Evolutionary conservation across 1,140 invertebrate species (phyloP).

Genomic region (Notospermus geniculatus): DNA sequence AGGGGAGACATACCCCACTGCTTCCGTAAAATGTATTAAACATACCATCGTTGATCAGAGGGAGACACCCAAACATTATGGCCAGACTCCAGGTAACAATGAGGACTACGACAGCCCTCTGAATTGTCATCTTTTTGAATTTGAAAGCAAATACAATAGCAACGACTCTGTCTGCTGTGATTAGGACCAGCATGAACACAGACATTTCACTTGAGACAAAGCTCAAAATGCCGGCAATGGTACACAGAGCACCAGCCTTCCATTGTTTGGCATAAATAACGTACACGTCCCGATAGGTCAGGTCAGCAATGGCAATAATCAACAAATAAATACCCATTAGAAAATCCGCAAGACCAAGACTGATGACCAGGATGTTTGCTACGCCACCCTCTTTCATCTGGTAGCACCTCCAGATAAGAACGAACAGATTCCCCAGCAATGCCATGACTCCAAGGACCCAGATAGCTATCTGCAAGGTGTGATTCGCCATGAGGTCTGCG

Average conservation of each 20-base stretch:
- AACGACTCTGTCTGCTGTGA: too few species aligned
- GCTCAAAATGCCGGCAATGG: background rate
- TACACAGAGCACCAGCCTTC: background rate
- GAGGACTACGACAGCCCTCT: too few species aligned
- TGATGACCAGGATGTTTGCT: background rate
- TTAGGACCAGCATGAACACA: too few species aligned
- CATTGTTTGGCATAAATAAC: conserved; percentile 4
- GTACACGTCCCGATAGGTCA: background rate
- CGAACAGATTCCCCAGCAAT: conserved; percentile 4
- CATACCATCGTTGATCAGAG: background rate
- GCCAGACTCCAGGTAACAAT: too few species aligned
- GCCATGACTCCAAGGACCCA: conserved; percentile 12
- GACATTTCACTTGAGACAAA: too few species aligned
- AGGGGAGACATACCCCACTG: background rate
- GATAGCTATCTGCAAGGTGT: background rate
- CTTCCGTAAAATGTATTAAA: background rate
- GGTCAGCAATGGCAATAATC: background rate
- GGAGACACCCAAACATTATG: too few species aligned
- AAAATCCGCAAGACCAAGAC: background rate
- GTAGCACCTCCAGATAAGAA: conserved; percentile 4
- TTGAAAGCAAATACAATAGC: too few species aligned
- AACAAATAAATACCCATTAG: conserved; percentile 1
- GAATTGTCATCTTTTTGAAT: too few species aligned
- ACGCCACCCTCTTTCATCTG: background rate
- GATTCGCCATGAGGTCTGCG: background rate